phyloP scores from a whole-genome alignment of 2,888 invertebrate species.

The Scaptomyza polygonia region DNA sequence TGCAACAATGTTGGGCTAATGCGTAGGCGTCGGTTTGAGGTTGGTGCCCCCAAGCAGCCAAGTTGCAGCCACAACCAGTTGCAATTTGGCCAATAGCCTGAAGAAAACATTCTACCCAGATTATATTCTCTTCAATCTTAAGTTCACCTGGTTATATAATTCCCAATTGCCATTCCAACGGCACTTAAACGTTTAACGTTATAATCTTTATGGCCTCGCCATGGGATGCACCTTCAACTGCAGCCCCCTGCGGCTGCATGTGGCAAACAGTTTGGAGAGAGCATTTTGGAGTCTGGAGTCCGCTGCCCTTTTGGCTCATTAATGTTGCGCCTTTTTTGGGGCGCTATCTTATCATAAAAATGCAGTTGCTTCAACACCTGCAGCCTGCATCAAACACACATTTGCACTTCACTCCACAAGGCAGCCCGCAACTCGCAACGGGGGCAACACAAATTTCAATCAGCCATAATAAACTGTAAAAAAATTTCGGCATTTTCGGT shows the following conservation, averaged over 20 bases:
- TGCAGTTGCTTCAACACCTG: conserved; percentile 76
- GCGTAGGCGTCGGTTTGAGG: conserved; percentile 37
- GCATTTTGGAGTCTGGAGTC: conserved; percentile 8
- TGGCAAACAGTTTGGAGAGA: not conserved
- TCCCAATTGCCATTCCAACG: conserved; percentile 37
- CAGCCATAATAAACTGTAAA: conserved; percentile 74
- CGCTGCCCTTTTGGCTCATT: conserved; percentile 64
- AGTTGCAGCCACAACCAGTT: conserved; percentile 15
- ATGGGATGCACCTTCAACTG: conserved; percentile 25
- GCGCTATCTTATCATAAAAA: conserved; percentile 77
- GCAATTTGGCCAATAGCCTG: conserved; percentile 14
- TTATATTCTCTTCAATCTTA: conserved; percentile 33
- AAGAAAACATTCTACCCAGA: conserved; percentile 30
- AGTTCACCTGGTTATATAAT: conserved; percentile 58
- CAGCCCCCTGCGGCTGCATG: conserved; percentile 8
- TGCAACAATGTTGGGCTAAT: conserved; percentile 40
- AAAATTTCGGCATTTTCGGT: conserved; percentile 47
- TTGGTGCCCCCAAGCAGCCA: not conserved
- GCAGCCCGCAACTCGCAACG: conserved; percentile 18
- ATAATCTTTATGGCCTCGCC: conserved; percentile 61
- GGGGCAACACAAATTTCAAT: conserved; percentile 70
- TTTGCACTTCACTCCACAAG: conserved; percentile 67
- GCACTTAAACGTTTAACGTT: conserved; percentile 59
- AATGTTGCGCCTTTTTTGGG: conserved; percentile 65
- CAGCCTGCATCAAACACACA: conserved; percentile 70